Evolutionary conservation across 2,113 vertebrate species (phyloP).

Genomic region (Toxostoma redivivum): DNA sequence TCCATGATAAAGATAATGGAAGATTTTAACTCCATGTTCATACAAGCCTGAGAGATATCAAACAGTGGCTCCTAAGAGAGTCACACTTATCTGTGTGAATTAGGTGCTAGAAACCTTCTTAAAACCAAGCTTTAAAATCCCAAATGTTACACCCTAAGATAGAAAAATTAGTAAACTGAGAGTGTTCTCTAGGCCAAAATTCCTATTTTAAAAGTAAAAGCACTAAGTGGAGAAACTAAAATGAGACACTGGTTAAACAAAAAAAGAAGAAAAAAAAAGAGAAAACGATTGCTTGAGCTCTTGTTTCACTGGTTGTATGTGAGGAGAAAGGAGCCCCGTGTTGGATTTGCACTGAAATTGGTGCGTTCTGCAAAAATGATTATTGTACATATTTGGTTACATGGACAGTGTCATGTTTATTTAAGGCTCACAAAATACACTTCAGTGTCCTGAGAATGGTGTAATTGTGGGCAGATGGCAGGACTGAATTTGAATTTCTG

Average conservation of each 20-base stretch:
- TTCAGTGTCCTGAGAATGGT: conserved; percentile 16
- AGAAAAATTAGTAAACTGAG: not conserved
- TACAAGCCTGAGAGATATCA: not conserved
- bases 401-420: not conserved
- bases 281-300: not conserved
- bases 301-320: not conserved
- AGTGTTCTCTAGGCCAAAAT: not conserved
- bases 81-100: not conserved
- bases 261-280: not conserved
- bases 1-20: not conserved
- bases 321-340: not conserved
- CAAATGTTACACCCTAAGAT: fast-evolving
- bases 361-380: not conserved
- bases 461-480: conserved; percentile 55
- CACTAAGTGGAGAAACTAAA: not conserved
- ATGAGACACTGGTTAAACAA: not conserved
- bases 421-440: not conserved
- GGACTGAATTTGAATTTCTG: not conserved
- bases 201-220: not conserved
- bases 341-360: not conserved
- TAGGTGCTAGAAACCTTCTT: not conserved
- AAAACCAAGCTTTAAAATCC: not conserved
- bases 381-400: not conserved
- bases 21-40: not conserved
- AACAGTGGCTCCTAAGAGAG: not conserved